Conservation (phyloP, 2,888 invertebrate species). For the Nomada lathburiana region DNA sequence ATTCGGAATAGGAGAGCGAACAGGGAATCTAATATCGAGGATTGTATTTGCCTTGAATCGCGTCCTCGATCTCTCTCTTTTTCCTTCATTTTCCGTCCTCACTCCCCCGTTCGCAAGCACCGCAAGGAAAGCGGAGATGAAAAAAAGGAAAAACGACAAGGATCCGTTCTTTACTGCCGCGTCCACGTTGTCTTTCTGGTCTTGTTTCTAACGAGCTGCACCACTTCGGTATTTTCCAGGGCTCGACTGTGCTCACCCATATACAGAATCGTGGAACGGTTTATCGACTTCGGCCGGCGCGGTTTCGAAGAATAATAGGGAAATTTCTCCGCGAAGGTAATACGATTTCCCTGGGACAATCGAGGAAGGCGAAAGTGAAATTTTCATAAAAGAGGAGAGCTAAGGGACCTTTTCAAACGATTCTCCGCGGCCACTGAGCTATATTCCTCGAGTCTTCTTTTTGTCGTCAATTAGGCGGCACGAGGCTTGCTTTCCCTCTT, state of each 20-base stretch:
- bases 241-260: background rate
- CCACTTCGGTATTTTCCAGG: background rate
- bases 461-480: background rate
- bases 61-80: background rate
- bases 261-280: constrained; percentile 18
- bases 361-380: constrained; percentile 32
- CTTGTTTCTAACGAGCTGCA: constrained; percentile 38
- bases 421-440: background rate
- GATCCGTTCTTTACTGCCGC: background rate
- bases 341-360: constrained; percentile 40
- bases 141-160: constrained; percentile 36
- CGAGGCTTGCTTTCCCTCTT: background rate
- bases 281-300: constrained; percentile 22
- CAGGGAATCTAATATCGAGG: constrained; percentile 69
- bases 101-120: background rate
- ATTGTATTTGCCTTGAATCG: constrained; percentile 69
- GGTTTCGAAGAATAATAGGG: constrained; percentile 33
- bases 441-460: background rate
- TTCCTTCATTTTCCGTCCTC: no score
- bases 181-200: background rate
- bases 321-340: constrained; percentile 38
- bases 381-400: constrained; percentile 11
- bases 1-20: constrained; percentile 54
- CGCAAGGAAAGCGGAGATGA: background rate
- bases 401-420: background rate